phyloP scores from a whole-genome alignment of 2,797 vertebrate genomes.

The Taenioides sp. region DNA sequence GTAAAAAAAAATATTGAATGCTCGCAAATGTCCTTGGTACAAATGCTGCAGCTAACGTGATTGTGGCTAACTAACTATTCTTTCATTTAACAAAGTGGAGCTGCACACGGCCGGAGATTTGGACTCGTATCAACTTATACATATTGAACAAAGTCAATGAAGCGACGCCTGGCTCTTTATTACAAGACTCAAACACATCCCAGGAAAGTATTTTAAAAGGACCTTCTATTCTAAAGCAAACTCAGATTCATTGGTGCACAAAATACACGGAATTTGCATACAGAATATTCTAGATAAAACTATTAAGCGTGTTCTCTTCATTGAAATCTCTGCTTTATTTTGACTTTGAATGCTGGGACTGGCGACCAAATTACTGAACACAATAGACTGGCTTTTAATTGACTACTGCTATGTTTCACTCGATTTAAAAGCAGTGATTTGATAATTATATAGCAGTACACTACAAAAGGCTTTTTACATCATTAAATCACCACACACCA shows the following conservation, averaged over 20 bases:
- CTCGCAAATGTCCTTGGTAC: conserved; percentile 15
- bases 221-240: conserved; percentile 27
- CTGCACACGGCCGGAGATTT: conserved; percentile 54
- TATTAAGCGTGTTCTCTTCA: conserved; percentile 26
- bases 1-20: neutral
- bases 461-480: no score
- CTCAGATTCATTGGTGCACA: conserved; percentile 20
- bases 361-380: conserved; percentile 19
- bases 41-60: conserved; percentile 22
- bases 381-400: conserved; percentile 26
- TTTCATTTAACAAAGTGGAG: conserved; percentile 46
- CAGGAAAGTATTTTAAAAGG: conserved; percentile 32
- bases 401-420: conserved; percentile 2
- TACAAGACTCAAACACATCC: conserved; percentile 49
- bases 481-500: neutral
- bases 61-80: conserved; percentile 36
- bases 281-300: conserved; percentile 17
- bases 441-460: no score
- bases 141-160: conserved; percentile 52
- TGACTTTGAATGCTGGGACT: conserved; percentile 14
- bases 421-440: no score
- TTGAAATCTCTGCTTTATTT: conserved; percentile 10
- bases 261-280: conserved; percentile 21
- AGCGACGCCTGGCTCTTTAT: conserved; percentile 50
- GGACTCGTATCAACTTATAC: conserved; percentile 58